A percentile compares a stretch with the other conserved stretches of the same genome.
Conservation (phyloP, 2,797 vertebrate species). For the Bucorvus abyssinicus region DNA sequence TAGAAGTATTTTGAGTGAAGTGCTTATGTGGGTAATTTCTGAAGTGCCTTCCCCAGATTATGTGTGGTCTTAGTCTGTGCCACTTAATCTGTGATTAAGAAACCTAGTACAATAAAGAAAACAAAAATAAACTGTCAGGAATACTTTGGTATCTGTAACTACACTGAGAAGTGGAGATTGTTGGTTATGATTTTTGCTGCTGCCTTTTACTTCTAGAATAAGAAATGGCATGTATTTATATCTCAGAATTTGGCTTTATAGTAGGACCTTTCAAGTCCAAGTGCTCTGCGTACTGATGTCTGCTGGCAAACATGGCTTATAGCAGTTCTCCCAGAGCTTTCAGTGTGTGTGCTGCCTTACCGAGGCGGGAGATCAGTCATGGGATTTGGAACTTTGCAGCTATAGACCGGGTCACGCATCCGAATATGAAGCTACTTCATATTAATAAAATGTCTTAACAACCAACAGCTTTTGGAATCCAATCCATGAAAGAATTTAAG, state of each 20-base stretch:
- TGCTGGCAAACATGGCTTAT: background rate
- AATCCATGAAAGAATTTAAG: background rate
- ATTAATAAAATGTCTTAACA: background rate
- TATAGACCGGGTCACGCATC: background rate
- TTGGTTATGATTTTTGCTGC: background rate
- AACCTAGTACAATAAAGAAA: fast-evolving
- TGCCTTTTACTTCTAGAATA: background rate
- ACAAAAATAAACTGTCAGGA: background rate
- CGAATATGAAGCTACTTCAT: background rate
- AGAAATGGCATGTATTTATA: background rate
- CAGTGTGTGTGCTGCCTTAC: background rate
- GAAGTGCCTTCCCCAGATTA: background rate
- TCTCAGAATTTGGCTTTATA: background rate
- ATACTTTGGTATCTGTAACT: background rate
- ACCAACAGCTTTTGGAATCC: background rate
- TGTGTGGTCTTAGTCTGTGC: background rate
- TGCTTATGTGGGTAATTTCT: background rate
- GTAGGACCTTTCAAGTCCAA: background rate
- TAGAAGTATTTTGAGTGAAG: background rate
- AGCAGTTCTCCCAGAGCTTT: background rate
- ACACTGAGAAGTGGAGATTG: background rate
- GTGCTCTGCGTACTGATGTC: background rate
- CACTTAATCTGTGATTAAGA: background rate
- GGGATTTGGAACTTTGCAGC: background rate
- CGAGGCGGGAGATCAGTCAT: fast-evolving